Evolutionary conservation across 2,113 vertebrate genomes (phyloP), one percentile per base, ranked within the genome.

Genomic region (Callionymus lyra): DNA sequence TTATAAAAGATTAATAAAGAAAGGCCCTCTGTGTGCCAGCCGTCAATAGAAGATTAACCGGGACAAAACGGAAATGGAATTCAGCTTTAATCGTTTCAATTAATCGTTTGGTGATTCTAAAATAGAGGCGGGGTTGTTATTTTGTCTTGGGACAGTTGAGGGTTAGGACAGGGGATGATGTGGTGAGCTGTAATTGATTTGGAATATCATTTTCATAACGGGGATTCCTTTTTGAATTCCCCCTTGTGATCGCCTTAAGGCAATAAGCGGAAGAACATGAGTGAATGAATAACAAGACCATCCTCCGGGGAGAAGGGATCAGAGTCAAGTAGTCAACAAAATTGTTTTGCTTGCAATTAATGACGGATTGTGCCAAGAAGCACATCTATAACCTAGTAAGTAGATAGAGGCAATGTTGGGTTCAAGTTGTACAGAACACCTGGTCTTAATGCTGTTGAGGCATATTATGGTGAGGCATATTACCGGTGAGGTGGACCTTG

Each of bases 401-500:
- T 12, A 35, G 6, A 2, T n/a, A n/a, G 6, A 5, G 11, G 11
- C 2, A 12, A n/a, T 6, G 6, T 10, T 4, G 46, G 2, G 36
- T 51, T 40, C n/a, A 39, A 35, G 35, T 19, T 38, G 50, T 50
- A 9, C 31, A 27, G 37, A 46, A 55, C 74, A 77, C 64, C 68
- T 76, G 68, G 68, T 59, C 62, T 71, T 66, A 61, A 63, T 46
- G 68, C 56, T 38, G 57, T 62, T 44, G 51, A 51, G 56, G 59
- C 62, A 74, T 66, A 81, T 73, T 76, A 74, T 70, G 56, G 63
- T 51, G 43, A n/a, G n/a, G n/a, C n/a, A n/a, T n/a, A n/a, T n/a
- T n/a, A n/a, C n/a, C n/a, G 64, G 60, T 50, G 53, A 57, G 60
- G 65, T 56, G 63, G 72, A 56, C 50, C 55, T 44, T 65, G 64